Conservation (phyloP, 2,797 vertebrate genomes). For the Spinibarbus caldwelli region DNA sequence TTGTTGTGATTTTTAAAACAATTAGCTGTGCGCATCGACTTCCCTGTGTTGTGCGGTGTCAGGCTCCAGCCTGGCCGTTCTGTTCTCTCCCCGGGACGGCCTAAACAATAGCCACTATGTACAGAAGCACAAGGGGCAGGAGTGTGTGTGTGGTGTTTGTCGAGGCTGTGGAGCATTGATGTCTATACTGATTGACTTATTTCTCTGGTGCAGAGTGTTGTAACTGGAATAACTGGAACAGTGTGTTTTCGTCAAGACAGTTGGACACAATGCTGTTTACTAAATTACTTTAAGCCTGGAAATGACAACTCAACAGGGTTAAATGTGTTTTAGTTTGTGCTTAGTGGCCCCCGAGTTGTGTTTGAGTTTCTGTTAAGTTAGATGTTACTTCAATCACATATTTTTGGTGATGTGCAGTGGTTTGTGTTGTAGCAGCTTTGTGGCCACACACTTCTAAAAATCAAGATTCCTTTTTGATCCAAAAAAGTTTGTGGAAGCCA, state of each 20-base stretch:
- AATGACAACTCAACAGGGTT: constrained; percentile 4
- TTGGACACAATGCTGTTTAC: neutral
- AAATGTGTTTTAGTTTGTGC: neutral
- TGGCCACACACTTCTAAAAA: neutral
- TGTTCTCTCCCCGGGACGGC: constrained; percentile 70
- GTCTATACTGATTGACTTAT: constrained; percentile 36
- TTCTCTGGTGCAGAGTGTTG: constrained; percentile 23
- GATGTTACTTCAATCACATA: neutral
- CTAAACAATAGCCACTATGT: constrained; percentile 79
- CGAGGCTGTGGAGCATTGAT: constrained; percentile 4
- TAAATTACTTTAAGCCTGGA: neutral
- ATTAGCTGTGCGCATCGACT: constrained; percentile 82
- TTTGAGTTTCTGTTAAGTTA: constrained; percentile 1
- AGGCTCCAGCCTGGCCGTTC: constrained; percentile 80
- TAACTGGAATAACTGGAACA: constrained; percentile 15
- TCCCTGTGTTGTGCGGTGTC: constrained; percentile 81
- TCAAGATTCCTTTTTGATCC: neutral
- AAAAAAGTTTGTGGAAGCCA: neutral
- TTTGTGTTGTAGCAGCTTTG: neutral
- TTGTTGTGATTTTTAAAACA: constrained; percentile 81
- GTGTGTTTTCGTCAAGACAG: constrained; percentile 8
- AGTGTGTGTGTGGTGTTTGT: constrained; percentile 42
- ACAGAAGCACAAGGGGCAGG: constrained; percentile 55
- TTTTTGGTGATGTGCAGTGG: neutral
- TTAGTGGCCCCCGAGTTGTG: neutral